A percentile compares a stretch with the other conserved stretches of the same genome.
phyloP scores from a whole-genome alignment of 2,113 vertebrate species.

The Aplodontia rufa region DNA sequence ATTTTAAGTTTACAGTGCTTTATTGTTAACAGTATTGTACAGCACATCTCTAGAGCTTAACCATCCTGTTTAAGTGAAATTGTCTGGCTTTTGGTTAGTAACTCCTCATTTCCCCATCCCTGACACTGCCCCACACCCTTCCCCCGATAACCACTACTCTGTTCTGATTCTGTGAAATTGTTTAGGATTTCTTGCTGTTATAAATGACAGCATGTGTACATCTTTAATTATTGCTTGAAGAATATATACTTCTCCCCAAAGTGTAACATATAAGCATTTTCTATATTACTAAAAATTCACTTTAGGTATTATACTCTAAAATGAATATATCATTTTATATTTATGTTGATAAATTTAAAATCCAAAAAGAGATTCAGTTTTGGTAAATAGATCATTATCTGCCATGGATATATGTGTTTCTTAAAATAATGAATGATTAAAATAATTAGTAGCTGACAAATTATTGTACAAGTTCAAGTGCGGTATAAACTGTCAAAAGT shows the following conservation, averaged over 20 bases:
- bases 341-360: not conserved
- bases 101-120: not conserved
- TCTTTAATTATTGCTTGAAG: not conserved
- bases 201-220: not conserved
- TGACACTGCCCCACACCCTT: not conserved
- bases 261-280: not conserved
- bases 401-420: not conserved
- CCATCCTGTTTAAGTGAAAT: not conserved
- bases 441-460: not conserved
- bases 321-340: not conserved
- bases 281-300: not conserved
- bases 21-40: not conserved
- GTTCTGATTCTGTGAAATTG: not conserved
- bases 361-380: not conserved
- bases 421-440: not conserved
- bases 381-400: not conserved
- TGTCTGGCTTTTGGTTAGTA: not conserved
- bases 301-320: not conserved
- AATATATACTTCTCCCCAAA: not conserved
- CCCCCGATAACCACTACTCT: no score
- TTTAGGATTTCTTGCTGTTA: not conserved
- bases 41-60: not conserved
- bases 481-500: no score
- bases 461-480: not conserved
- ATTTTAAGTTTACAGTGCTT: not conserved